Base-by-base conservation (phyloP, 1,140 invertebrate genomes). In the Whitmania pigra region DNA sequence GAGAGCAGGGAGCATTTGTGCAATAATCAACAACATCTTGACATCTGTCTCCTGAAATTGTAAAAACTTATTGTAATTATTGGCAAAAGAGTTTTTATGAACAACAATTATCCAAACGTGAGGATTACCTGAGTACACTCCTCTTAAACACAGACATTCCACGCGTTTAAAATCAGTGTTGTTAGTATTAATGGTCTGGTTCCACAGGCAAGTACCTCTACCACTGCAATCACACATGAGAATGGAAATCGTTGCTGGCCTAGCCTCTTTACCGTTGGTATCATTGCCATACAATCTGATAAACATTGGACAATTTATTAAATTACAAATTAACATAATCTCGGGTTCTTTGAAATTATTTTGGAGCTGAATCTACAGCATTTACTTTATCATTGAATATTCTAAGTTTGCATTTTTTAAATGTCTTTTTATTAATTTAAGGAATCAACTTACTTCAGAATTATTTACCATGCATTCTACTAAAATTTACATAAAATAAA, bases 221-320 rank as follows among this genome's bases (percentile, higher is more conserved):
- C 57, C 57, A 31, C 11, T 63, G 57, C 57, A 63, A 20, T 63
- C 57, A 31, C 57, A 63, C 29, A 31, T 31, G 22, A 63, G 57
- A 25, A 31, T 20, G 57, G 22, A 25, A 22, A 63, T 11, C 18
- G 57, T 18, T 25, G 29, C 57, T 25, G 57, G 57, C 57, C 22
- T 63, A 63, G 29, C 29, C 3, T 22, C 29, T 22, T 22, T 63
- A 20, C 29, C 57, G 22, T 63, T 63, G 18, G 57, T 25, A n/a
- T 49, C 43, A 17, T 63, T 63, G 22, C 57, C 57, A 63, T 22
- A 63, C 22, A 63, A 63, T 63, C 57, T 63, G 57, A 11, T 63
- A 63, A 63, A 36, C 2, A 36, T 36, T 36, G 31, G 31, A 36
- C 31, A 36, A 25, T 22, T 63, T 22, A 25, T 22, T 63, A 13